Base-by-base conservation (phyloP, 2,797 vertebrate genomes). In the Fistularia commersonii region DNA sequence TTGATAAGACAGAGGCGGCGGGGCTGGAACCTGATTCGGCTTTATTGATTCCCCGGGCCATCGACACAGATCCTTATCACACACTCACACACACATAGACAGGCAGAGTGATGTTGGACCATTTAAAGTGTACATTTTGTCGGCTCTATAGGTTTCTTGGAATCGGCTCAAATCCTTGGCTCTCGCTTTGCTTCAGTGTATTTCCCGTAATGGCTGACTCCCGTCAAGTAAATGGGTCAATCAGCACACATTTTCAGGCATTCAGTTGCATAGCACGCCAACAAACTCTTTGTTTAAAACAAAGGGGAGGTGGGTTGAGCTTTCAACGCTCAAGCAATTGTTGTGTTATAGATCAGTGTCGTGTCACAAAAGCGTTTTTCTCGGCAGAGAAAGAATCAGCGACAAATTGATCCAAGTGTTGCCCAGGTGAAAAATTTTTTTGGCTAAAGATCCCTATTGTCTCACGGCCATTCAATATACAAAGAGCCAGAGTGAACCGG, bases 1-100 rank as follows among this genome's bases (percentile, higher is more conserved):
- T 54, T 63, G 77, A 87, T 80, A 77, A 81, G 66, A 69, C 76
- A 66, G 66, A 81, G 60, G 71, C 68, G 66, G 58, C 41, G 71
- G 73, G 64, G 57, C 58, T 48, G 65, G 58, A 62, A 48, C 55
- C 40, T 47, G 48, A 64, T 56, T 49, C 38, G 37, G 40, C 32
- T 32, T 82, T 74, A 81, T 79, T 81, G 72, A 85, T 82, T 80
- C 61, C 33, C 45, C 6, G 6, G 53, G 47, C 53, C 50, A 42
- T 59, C 47, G 32, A 54, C 52, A 57, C 31, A 57, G 59, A 70
- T 66, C 40, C 11, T 32, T 39, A 32, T 43, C 64, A 15, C 10
- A 2, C 45, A 11, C 13, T 10, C 15, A n/a, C 34, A 38, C 15
- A 36, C 35, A 14, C 23, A 31, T 42, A 41, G 34, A 32, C 46